Percentiles rank a stretch among this genome's conserved stretches.
These are phyloP conservation scores for Mycalesis mineus DNA, from an alignment of 2,888 invertebrate species.

Conservation along the genomic window DNA sequence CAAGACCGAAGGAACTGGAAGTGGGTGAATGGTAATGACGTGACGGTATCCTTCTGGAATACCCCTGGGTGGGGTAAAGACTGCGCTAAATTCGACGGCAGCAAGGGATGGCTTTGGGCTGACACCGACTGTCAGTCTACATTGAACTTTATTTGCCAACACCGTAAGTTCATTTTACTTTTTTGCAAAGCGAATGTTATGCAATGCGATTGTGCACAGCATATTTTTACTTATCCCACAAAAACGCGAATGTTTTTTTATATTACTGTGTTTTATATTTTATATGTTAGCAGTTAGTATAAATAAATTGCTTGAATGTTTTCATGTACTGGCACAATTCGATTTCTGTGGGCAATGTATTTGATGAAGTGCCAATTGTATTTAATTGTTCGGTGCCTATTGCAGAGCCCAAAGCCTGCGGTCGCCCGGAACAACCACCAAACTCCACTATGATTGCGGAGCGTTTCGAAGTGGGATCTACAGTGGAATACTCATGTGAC, in stretches of 20 bases:
- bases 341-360: too few relatives aligned
- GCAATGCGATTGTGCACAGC: conserved; percentile 14
- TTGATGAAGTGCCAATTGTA: too few relatives aligned
- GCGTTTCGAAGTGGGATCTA: conserved; percentile 88
- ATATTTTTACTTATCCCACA: background rate
- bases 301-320: too few relatives aligned
- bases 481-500: conserved; percentile 90
- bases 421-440: conserved; percentile 94
- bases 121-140: conserved; percentile 91
- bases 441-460: conserved; percentile 91
- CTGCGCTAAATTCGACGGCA: conserved; percentile 93
- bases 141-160: conserved; percentile 94
- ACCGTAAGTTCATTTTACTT: conserved; percentile 82
- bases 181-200: conserved; percentile 14
- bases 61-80: conserved; percentile 89
- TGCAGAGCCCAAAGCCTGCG: conserved; percentile 92
- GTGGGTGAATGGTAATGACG: conserved; percentile 92
- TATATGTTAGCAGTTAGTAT: too few relatives aligned
- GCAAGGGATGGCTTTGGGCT: conserved; percentile 96
- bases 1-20: conserved; percentile 89
- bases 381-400: conserved; percentile 12
- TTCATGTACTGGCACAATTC: too few relatives aligned
- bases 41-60: conserved; percentile 95
- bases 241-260: background rate
- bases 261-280: too few relatives aligned